Base-by-base conservation (phyloP, 2,797 vertebrate species). In the Silurus aristotelis region DNA sequence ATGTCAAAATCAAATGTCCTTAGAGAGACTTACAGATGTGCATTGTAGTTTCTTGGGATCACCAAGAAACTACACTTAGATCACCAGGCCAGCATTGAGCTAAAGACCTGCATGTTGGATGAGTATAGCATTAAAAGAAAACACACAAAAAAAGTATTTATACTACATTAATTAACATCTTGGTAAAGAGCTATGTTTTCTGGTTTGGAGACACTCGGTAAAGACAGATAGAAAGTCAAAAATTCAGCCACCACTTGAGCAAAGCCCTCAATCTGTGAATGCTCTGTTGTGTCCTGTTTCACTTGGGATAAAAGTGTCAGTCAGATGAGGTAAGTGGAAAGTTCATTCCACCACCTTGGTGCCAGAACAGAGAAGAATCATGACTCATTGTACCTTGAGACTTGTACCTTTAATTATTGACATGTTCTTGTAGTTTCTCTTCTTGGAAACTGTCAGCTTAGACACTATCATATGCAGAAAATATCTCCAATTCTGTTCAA, bases 321-420 rank as follows among this genome's bases (percentile, higher is more conserved):
- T 15, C 60, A 46, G 46, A 66, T 80, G n/a, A 80, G 17, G 15
- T 52, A 64, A 80, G 63, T 27, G 31, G 25, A 64, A 72, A 73
- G 48, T 48, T 63, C 22, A 25, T 52, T 73, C 15, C 31, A 66
- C 78, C 63, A 66, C 43, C 78, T 80, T 61, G 58, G 46, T 52
- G 63, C 63, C 15, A 17, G 15, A 19, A 80, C n/a, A 17, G 61
- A 80, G 63, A 55, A 52, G 22, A 80, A n/a, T 67, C n/a, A 7
- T 80, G 79, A 67, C 79, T 80, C 78, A 80, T 66, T 80, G 78
- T 80, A 27, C 43, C 43, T 38, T 80, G 63, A 80, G 46, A n/a
- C 43, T 67, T 52, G n/a, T 67, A 52, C n/a, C 63, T 31, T 80
- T 67, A 80, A 80, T 80, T 67, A 80, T 67, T 80, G 79, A 80